Evolutionary conservation across 1,140 invertebrate genomes (phyloP).

Genomic region (Zophobas morio): DNA sequence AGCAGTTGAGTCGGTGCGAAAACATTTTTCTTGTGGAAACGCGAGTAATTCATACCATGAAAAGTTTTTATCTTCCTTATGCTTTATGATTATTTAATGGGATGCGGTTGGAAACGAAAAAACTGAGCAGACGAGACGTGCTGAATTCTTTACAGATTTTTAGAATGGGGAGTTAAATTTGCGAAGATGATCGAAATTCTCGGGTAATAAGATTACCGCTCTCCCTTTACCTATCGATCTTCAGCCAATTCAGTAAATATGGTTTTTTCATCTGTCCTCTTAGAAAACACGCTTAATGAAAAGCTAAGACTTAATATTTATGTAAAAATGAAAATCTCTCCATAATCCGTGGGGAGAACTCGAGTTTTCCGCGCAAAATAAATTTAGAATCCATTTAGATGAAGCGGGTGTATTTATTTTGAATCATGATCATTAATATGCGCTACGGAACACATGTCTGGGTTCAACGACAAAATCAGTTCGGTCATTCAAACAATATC

Average conservation of each 20-base stretch:
- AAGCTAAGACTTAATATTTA: not conserved
- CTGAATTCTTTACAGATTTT: not conserved
- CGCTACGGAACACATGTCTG: conserved; percentile 16
- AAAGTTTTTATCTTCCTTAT: not conserved
- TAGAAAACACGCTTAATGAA: not conserved
- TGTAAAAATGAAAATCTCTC: not conserved
- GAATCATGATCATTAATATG: conserved; percentile 14
- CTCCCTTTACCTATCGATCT: not conserved
- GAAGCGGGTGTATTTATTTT: conserved; percentile 22
- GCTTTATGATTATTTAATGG: conserved; percentile 28
- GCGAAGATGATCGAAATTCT: not conserved
- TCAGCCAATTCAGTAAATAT: not conserved
- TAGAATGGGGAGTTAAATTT: not conserved
- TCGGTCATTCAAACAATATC: conserved; percentile 22
- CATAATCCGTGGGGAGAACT: not conserved
- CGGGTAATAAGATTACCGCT: not conserved
- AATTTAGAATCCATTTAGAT: conserved; percentile 1
- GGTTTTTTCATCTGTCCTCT: not conserved
- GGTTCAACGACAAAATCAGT: conserved; percentile 17
- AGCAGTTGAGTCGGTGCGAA: not conserved
- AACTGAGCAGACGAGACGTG: not conserved
- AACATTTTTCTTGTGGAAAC: conserved; percentile 8
- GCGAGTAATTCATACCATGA: conserved; percentile 11
- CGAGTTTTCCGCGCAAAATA: not conserved
- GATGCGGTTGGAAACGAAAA: conserved; percentile 1